Percentiles rank a stretch among this genome's conserved stretches.
phyloP scores from a whole-genome alignment of 2,797 vertebrate genomes.

The Eospalax fontanierii region DNA sequence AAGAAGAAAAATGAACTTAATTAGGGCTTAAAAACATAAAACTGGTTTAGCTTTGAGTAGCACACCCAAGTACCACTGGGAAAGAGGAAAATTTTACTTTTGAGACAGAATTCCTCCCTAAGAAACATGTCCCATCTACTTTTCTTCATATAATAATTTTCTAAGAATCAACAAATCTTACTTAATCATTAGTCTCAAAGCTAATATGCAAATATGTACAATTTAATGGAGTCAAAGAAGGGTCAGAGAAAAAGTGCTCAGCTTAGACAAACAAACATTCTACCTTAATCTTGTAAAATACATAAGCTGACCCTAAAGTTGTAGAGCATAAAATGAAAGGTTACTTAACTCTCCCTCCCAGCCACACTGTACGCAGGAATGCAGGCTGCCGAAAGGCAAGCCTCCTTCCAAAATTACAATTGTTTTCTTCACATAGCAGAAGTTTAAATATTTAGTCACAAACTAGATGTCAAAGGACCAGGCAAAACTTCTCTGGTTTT shows the following conservation, averaged over 20 bases:
- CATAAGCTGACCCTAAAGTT: background rate
- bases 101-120: background rate
- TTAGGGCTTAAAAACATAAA: conserved; percentile 39
- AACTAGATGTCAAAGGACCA: conserved; percentile 62
- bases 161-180: conserved; percentile 28
- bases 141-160: conserved; percentile 65
- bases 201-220: background rate
- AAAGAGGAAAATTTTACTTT: conserved; percentile 36
- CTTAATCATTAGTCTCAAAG: conserved; percentile 46
- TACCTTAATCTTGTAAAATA: background rate
- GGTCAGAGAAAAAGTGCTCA: conserved; percentile 19
- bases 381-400: background rate
- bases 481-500: conserved; percentile 55
- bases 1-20: background rate
- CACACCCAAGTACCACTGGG: conserved; percentile 43
- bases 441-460: conserved; percentile 61
- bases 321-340: background rate
- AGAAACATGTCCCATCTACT: conserved; percentile 23
- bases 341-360: background rate
- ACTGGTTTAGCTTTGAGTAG: conserved; percentile 11
- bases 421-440: conserved; percentile 66
- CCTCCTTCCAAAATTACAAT: conserved; percentile 41
- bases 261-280: background rate
- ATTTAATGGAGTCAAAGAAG: conserved; percentile 12
- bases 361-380: conserved; percentile 23